Evolutionary conservation across 2,113 vertebrate genomes (phyloP).

Genomic region (Dolichotis patagonum): DNA sequence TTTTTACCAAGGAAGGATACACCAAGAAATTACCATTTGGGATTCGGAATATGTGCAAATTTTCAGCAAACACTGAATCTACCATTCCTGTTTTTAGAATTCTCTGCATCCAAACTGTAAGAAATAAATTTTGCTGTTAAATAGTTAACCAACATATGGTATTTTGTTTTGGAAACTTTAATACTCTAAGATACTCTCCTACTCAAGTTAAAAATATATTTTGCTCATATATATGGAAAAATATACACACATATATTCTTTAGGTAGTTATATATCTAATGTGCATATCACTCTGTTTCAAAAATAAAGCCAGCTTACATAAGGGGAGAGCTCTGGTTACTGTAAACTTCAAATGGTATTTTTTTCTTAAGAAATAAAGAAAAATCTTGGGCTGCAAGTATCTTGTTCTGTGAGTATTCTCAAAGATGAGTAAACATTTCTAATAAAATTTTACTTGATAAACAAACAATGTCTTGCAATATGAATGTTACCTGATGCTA

Average conservation of each 20-base stretch:
- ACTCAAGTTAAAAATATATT: neutral
- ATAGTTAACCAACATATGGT: neutral
- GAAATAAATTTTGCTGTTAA: neutral
- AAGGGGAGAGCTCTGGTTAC: neutral
- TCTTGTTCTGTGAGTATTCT: neutral
- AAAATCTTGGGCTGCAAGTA: neutral
- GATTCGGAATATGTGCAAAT: neutral
- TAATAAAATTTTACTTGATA: neutral
- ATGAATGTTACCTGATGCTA: neutral
- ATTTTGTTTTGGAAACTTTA: neutral
- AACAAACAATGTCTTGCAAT: neutral
- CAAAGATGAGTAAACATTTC: neutral
- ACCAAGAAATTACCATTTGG: neutral
- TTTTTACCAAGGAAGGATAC: accelerated
- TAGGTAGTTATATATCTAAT: neutral
- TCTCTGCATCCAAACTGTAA: neutral
- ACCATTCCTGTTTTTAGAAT: neutral
- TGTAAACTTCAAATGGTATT: neutral
- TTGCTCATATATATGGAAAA: neutral
- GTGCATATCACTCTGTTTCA: neutral
- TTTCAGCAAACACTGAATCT: neutral
- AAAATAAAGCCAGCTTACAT: neutral
- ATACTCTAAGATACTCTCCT: neutral
- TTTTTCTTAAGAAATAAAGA: neutral
- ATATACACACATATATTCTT: neutral